phyloP scores from a whole-genome alignment of 2,797 vertebrate species.

The Lepus oiostolus region DNA sequence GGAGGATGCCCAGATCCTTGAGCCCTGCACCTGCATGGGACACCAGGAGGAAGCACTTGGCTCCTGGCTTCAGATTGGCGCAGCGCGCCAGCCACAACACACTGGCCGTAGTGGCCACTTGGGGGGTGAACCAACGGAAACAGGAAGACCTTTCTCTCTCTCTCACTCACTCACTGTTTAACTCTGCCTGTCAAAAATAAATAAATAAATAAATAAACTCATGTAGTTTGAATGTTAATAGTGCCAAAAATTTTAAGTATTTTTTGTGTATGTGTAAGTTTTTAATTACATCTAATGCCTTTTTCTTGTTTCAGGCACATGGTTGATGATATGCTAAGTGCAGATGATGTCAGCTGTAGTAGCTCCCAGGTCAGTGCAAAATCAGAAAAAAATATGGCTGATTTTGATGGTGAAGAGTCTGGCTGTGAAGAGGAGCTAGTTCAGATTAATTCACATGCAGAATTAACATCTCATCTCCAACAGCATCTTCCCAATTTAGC shows the following conservation, averaged over 20 bases:
- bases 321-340: constrained; percentile 99
- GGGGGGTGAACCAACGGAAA: too few relatives aligned
- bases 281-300: constrained; percentile 61
- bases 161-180: too few relatives aligned
- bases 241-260: neutral
- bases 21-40: too few relatives aligned
- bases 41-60: too few relatives aligned
- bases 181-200: too few relatives aligned
- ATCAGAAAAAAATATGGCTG: constrained; percentile 99
- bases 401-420: constrained; percentile 99
- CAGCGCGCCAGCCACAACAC: too few relatives aligned
- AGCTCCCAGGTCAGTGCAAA: constrained; percentile 99
- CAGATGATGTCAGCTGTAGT: constrained; percentile 99
- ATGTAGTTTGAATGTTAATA: neutral
- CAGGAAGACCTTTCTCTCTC: too few relatives aligned
- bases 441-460: constrained; percentile 98
- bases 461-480: constrained; percentile 98
- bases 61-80: too few relatives aligned
- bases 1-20: too few relatives aligned
- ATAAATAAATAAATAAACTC: too few relatives aligned
- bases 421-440: constrained; percentile 99
- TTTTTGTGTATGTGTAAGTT: constrained; percentile 51
- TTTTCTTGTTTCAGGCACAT: constrained; percentile 91
- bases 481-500: constrained; percentile 98
- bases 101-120: too few relatives aligned